Percentiles rank a stretch among this genome's conserved stretches.
phyloP scores from a whole-genome alignment of 2,888 invertebrate species.

The Thereva unica region DNA sequence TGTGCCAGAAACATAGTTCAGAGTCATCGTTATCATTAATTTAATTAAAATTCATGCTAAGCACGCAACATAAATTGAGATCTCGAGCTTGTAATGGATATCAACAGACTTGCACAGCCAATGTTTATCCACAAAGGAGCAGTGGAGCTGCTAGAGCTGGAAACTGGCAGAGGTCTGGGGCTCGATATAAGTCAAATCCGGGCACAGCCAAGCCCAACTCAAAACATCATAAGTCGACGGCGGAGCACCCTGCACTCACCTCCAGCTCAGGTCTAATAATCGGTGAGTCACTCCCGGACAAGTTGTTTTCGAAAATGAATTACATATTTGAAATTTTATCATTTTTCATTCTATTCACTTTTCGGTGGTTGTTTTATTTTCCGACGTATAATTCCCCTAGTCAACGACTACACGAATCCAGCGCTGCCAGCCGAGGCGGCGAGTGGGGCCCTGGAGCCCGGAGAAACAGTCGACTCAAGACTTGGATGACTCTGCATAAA shows the following conservation, averaged over 20 bases:
- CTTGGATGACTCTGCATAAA: slow-evolving; percentile 29
- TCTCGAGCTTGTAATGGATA: too few relatives aligned
- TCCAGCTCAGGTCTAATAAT: neutral
- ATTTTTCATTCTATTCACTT: slow-evolving; percentile 21
- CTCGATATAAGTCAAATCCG: too few relatives aligned
- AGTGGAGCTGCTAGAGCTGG: too few relatives aligned
- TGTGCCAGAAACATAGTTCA: too few relatives aligned
- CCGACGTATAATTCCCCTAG: slow-evolving; percentile 15
- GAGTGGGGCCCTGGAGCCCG: neutral
- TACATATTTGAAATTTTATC: slow-evolving; percentile 27
- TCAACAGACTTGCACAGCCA: too few relatives aligned
- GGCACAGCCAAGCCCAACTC: too few relatives aligned
- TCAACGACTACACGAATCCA: slow-evolving; percentile 8
- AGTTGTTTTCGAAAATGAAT: slow-evolving; percentile 30
- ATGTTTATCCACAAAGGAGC: too few relatives aligned
- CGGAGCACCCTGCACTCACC: slow-evolving; percentile 4
- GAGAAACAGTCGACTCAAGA: slow-evolving; percentile 14
- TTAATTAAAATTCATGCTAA: too few relatives aligned
- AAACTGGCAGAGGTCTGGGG: too few relatives aligned
- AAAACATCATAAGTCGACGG: too few relatives aligned
- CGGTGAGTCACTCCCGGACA: slow-evolving; percentile 19
- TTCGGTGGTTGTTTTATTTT: slow-evolving; percentile 24
- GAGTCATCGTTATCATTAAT: too few relatives aligned
- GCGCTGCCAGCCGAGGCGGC: neutral
- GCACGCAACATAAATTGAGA: too few relatives aligned